Percentiles rank a stretch among this genome's conserved stretches.
Conservation (phyloP, 2,113 vertebrate species). For the Tonatia bakeri region DNA sequence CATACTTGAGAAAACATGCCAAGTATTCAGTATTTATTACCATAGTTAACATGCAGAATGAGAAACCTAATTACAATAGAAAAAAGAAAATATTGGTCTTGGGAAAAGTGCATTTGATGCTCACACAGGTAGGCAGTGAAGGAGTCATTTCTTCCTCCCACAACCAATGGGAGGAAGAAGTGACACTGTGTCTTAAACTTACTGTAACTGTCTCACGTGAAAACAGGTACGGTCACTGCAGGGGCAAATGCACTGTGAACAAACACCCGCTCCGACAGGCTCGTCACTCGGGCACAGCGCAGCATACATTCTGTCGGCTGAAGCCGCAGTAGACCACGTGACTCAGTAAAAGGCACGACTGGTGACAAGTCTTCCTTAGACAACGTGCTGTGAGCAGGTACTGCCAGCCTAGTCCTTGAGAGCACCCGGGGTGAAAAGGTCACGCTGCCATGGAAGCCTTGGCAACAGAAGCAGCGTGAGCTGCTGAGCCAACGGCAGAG, state of each 20-base stretch:
- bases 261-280: conserved; percentile 28
- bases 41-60: conserved; percentile 62
- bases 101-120: conserved; percentile 60
- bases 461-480: background rate
- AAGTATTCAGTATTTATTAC: conserved; percentile 67
- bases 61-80: conserved; percentile 64
- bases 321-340: background rate
- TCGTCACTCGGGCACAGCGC: background rate
- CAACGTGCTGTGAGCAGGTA: background rate
- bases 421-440: background rate
- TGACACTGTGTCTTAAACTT: conserved; percentile 17
- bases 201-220: conserved; percentile 8
- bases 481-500: background rate
- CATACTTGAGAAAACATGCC: conserved; percentile 74
- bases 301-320: conserved; percentile 15
- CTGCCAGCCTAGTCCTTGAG: background rate
- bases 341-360: background rate
- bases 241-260: conserved; percentile 22
- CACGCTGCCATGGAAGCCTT: background rate
- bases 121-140: conserved; percentile 18
- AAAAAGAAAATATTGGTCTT: conserved; percentile 54
- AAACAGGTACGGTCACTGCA: conserved; percentile 29
- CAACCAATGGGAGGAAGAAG: too few species aligned
- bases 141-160: background rate
- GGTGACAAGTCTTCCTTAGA: background rate